Base-by-base conservation (phyloP, 1,140 invertebrate genomes). In the Rhagoletis pomonella region DNA sequence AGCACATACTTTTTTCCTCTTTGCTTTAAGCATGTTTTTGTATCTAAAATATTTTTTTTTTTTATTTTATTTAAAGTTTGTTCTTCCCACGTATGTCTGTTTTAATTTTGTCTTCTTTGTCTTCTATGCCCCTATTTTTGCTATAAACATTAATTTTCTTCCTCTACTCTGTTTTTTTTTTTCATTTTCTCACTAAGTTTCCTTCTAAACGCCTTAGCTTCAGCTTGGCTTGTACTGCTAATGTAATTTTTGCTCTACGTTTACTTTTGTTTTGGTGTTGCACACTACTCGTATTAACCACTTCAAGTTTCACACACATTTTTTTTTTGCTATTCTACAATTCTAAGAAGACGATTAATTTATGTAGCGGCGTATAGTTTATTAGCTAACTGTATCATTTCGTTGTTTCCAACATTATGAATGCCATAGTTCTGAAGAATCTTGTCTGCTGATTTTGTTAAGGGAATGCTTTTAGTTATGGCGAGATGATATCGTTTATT, bases 311-410 rank as follows among this genome's bases (percentile, higher is more conserved):
- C 69, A 44, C 42, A 73, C 44, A 29, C 29, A 29, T 29, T 29
- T 29, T 29, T 29, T 29, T 73, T 5, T 19, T 73, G 44, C 44
- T 81, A 12, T 10, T 55, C 47, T 55, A 81, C 29, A 19, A 29
- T 81, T 81, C 73, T 55, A 81, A 9, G 44, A 81, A 81, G 14
- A 81, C 7, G 73, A 3, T 10, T 81, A 81, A 29, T 81, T 17
- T 81, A 81, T 55, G 47, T 81, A 1, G 39, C 14, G 2, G n/a
- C 44, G n/a, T 55, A 9, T 47, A 29, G 6, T 81, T 73, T 73
- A 67, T 67, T 67, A 67, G 44, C 4, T 14, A 44, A 73, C 67
- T 73, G 17, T 1, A 55, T 19, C 29, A 81, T 81, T 58, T 50
- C n/a, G 17, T 17, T 50, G 19, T 81, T 50, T 55, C 73, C n/a